Conservation (phyloP, 2,113 vertebrate species). For the Elachura formosa region DNA sequence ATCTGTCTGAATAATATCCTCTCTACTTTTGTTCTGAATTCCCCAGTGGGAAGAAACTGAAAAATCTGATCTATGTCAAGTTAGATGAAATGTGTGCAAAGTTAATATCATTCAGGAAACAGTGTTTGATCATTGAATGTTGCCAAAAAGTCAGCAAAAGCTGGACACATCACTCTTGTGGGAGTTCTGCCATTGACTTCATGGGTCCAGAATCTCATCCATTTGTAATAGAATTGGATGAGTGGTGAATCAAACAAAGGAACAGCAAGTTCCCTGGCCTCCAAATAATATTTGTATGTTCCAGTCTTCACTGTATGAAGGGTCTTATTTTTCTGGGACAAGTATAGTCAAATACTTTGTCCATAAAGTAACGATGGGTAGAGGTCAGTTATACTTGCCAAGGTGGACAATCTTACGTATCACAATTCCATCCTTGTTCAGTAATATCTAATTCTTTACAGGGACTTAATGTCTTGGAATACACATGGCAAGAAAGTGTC, state of each 20-base stretch:
- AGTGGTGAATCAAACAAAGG: slow-evolving; percentile 3
- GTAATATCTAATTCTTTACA: neutral
- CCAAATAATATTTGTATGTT: neutral
- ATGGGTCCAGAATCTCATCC: neutral
- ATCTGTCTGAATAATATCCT: neutral
- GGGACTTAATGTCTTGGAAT: neutral
- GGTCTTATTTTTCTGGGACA: neutral
- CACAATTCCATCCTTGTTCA: neutral
- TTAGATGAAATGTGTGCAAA: slow-evolving; percentile 4
- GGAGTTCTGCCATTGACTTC: neutral
- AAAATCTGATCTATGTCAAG: neutral
- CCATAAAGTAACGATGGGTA: accelerated
- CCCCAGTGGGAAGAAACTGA: neutral
- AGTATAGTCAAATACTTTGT: neutral
- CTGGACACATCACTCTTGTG: neutral
- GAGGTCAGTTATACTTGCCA: neutral
- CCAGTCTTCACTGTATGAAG: neutral
- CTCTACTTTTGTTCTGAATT: slow-evolving; percentile 17
- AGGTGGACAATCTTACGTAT: neutral
- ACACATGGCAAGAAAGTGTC: neutral
- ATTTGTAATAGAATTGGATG: neutral
- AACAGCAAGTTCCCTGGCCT: neutral
- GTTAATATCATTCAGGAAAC: neutral
- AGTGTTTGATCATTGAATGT: neutral
- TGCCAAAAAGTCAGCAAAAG: neutral